Conservation (phyloP, 2,113 vertebrate genomes). For the Cavia aperea region DNA sequence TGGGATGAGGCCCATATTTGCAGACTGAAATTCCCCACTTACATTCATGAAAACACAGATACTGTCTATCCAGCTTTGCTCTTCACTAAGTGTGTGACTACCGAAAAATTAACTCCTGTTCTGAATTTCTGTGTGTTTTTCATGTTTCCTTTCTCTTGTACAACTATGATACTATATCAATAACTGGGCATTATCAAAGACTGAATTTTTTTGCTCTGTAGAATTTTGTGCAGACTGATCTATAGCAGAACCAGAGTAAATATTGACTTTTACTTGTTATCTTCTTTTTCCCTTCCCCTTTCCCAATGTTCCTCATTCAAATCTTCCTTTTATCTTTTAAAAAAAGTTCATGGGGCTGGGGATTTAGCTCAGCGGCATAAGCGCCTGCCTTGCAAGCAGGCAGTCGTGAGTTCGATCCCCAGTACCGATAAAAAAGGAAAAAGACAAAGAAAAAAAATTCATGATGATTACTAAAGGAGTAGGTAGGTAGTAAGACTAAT, state of each 20-base stretch:
- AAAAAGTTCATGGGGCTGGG: neutral
- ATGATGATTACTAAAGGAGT: neutral
- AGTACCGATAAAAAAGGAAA: too few relatives aligned
- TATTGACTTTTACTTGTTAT: conserved; percentile 4
- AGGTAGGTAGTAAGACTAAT: neutral
- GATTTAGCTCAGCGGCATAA: too few relatives aligned
- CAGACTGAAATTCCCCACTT: neutral
- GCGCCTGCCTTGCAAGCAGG: too few relatives aligned
- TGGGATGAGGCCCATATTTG: neutral
- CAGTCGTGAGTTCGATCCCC: too few relatives aligned
- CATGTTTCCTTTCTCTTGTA: neutral
- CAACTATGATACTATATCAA: neutral
- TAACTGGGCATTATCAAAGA: neutral
- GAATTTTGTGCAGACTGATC: neutral
- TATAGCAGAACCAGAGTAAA: neutral
- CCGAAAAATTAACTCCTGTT: neutral
- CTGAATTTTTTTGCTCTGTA: neutral
- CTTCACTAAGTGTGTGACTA: neutral
- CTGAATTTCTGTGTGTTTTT: neutral
- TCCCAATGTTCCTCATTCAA: neutral
- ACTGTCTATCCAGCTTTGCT: neutral
- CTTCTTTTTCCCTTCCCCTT: neutral
- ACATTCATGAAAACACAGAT: neutral
- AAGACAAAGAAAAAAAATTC: neutral
- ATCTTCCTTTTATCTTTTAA: neutral